Evolutionary conservation across 2,888 invertebrate species (phyloP).

Genomic region (Xanthia togata): DNA sequence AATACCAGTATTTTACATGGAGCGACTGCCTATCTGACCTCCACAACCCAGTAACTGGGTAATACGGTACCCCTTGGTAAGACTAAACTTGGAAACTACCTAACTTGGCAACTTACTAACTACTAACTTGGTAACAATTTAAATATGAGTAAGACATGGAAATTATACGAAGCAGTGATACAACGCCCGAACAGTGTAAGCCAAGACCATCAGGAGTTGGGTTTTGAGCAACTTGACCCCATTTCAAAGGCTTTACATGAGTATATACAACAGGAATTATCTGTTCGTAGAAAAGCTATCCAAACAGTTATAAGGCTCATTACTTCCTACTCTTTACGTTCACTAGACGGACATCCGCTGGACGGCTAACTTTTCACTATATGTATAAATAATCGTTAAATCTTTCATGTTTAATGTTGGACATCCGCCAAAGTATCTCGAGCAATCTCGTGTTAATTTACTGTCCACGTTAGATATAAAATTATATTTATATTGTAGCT

Average conservation of each 20-base stretch:
- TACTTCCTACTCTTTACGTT: constrained; percentile 20
- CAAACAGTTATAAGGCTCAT: neutral
- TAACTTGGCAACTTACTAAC: too few species aligned
- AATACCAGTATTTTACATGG: too few species aligned
- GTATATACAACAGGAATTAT: neutral
- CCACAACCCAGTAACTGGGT: too few species aligned
- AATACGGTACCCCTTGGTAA: too few species aligned
- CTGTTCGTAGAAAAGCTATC: neutral
- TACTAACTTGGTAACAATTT: neutral
- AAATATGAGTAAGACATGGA: neutral
- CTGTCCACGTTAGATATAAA: constrained; percentile 13
- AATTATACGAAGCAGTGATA: neutral
- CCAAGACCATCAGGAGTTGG: neutral
- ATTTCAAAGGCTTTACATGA: neutral
- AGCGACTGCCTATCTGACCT: too few species aligned
- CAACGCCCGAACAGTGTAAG: neutral
- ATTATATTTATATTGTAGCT: constrained; percentile 4
- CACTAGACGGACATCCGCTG: constrained; percentile 29
- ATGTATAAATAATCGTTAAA: constrained; percentile 40
- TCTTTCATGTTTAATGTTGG: constrained; percentile 47
- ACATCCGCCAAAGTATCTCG: constrained; percentile 46
- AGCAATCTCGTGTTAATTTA: constrained; percentile 12
- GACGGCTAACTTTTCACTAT: constrained; percentile 47
- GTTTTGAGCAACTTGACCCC: neutral
- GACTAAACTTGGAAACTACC: too few species aligned